A percentile compares a stretch with the other conserved stretches of the same genome.
Conservation (phyloP, 2,113 vertebrate species). For the Pandion haliaetus region DNA sequence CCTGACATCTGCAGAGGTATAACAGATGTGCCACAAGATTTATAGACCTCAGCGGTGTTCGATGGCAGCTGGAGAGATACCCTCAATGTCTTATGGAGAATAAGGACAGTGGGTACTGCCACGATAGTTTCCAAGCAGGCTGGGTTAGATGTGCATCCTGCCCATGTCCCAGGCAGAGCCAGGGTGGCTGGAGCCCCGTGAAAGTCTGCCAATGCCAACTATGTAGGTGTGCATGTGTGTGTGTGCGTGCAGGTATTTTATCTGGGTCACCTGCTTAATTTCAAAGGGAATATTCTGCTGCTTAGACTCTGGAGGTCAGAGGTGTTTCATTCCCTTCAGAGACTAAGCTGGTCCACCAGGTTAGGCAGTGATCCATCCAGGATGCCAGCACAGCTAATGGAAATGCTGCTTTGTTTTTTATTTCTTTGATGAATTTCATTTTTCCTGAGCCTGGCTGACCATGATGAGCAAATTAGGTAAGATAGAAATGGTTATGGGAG, state of each 20-base stretch:
- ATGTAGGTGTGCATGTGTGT: neutral
- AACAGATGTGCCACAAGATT: neutral
- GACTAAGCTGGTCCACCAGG: neutral
- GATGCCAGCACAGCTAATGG: neutral
- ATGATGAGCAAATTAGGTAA: neutral
- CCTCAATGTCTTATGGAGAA: neutral
- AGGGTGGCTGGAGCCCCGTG: neutral
- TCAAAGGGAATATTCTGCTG: neutral
- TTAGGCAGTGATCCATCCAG: neutral
- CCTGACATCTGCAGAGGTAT: neutral
- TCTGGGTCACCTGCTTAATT: neutral
- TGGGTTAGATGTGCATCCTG: neutral
- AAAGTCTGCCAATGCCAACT: neutral
- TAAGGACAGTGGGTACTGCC: neutral
- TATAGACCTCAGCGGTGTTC: neutral
- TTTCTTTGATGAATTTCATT: neutral
- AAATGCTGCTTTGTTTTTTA: neutral
- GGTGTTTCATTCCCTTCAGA: neutral
- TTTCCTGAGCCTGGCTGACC: neutral
- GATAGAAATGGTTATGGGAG: neutral
- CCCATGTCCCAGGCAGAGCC: neutral
- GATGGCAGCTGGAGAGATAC: neutral
- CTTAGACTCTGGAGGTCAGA: neutral
- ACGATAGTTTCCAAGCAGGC: accelerated
- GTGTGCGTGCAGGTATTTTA: neutral